A percentile compares a stretch with the other conserved stretches of the same genome.
Evolutionary conservation across 2,888 invertebrate genomes (phyloP).

Genomic region (Trichacis sp.): DNA sequence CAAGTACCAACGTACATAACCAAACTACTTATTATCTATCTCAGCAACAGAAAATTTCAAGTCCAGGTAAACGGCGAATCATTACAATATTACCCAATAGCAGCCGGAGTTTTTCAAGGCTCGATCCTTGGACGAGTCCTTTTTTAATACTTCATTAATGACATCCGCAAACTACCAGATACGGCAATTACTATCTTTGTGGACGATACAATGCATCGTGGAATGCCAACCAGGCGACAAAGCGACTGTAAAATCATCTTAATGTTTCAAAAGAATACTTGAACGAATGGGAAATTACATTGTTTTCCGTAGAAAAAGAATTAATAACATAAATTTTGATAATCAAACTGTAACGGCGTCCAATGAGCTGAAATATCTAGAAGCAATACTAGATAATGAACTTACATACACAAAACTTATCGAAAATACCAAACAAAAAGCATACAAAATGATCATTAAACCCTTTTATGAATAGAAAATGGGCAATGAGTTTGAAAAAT

Average conservation of each 20-base stretch:
- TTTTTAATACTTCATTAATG: conserved; percentile 6
- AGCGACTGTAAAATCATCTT: not conserved
- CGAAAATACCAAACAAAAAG: not conserved
- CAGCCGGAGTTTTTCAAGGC: conserved; percentile 7
- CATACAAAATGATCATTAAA: not conserved
- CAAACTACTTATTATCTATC: not conserved
- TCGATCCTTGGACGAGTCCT: conserved; percentile 9
- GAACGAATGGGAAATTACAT: conserved; percentile 8
- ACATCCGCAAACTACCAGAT: not conserved
- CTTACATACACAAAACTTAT: not conserved
- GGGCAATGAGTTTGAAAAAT: no score
- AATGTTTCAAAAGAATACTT: not conserved
- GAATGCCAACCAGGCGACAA: not conserved
- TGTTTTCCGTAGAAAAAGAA: conserved; percentile 6
- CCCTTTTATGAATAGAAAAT: no score
- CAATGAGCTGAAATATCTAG: not conserved
- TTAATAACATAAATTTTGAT: not conserved
- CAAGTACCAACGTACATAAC: not conserved
- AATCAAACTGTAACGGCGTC: not conserved
- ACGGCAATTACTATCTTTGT: not conserved
- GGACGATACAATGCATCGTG: conserved; percentile 1
- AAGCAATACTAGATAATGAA: not conserved
- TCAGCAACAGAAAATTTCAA: not conserved
- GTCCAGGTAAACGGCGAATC: not conserved
- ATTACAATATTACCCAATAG: not conserved